Evolutionary conservation across 2,888 invertebrate genomes (phyloP), one percentile per base, ranked within the genome.

Genomic region (Cryptophagus acutangulus): DNA sequence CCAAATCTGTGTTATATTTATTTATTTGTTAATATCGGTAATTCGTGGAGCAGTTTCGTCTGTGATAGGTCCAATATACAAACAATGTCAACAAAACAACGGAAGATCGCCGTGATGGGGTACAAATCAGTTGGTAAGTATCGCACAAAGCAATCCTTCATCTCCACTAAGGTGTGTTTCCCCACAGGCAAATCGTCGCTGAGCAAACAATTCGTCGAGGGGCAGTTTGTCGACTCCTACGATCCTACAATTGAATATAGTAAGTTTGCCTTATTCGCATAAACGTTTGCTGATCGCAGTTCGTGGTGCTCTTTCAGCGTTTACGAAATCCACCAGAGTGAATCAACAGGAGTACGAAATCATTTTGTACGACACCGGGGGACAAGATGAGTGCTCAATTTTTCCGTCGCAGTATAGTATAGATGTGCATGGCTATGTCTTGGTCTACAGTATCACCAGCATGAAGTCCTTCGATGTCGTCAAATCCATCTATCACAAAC

Each of bases 221-320:
- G 84, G 40, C 92, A 94, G 66, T 97, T 97, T 74, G 96, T 96
- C 33, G 96, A 97, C 71, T 91, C 93, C 0, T 97, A 97, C 70
- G 96, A 97, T 70, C 96, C 97, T 48, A 97, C 97, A 36, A 97
- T 97, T 66, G 96, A 97, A 79, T 96, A 96, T 68, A 95, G 94
- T 93, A 78, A 84, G 91, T 77, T 38, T 33, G 24, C 10, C 12
- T 2, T 29, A 33, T 20, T 6, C 20, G 6, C 20, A 20, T 9
- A 5, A 20, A 20, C 9, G 9, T 9, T 6, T 5, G 20, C 6
- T 20, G 20, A 20, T 20, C 9, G 20, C 5, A 20, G 20, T 20
- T 20, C 20, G 9, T 12, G 13, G 16, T 4, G 13, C n/a, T 26
- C 14, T 55, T 56, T 20, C 37, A 69, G 69, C 94, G 41, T 95